Percentiles rank a stretch among this genome's conserved stretches.
These are phyloP conservation scores for Micropoecilia bifurca DNA, from an alignment of 2,797 vertebrate species.

Conservation along the genomic window DNA sequence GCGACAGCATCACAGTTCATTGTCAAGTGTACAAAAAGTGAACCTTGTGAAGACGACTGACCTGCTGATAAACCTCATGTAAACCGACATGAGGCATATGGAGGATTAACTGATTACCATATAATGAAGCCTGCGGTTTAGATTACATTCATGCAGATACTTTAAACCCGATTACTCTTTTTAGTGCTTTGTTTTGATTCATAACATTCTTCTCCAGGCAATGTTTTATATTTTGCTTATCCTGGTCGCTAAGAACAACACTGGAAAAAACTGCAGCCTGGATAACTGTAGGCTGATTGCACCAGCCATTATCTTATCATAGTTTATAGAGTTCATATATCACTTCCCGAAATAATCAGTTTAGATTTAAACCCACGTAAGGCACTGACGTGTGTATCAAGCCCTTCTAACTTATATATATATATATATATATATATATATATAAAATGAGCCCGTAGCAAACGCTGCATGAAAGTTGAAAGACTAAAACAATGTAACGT, in stretches of 20 bases:
- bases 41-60: not conserved
- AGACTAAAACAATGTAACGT: not conserved
- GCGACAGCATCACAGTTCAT: not conserved
- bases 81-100: not conserved
- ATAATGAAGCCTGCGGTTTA: not conserved
- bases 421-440: too few relatives aligned
- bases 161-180: not conserved
- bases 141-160: not conserved
- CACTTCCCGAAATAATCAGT: not conserved
- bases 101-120: not conserved
- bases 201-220: not conserved
- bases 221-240: not conserved
- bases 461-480: too few relatives aligned
- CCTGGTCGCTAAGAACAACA: not conserved
- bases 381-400: not conserved
- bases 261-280: not conserved
- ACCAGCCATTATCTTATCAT: not conserved
- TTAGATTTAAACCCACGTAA: not conserved
- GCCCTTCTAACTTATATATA: too few relatives aligned
- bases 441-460: not conserved
- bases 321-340: not conserved
- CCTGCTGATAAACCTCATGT: not conserved
- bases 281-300: not conserved
- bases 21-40: not conserved
- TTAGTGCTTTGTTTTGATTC: not conserved